Percentiles rank a stretch among this genome's conserved stretches.
Evolutionary conservation across 2,797 vertebrate genomes (phyloP).

Genomic region (Semotilus atromaculatus): DNA sequence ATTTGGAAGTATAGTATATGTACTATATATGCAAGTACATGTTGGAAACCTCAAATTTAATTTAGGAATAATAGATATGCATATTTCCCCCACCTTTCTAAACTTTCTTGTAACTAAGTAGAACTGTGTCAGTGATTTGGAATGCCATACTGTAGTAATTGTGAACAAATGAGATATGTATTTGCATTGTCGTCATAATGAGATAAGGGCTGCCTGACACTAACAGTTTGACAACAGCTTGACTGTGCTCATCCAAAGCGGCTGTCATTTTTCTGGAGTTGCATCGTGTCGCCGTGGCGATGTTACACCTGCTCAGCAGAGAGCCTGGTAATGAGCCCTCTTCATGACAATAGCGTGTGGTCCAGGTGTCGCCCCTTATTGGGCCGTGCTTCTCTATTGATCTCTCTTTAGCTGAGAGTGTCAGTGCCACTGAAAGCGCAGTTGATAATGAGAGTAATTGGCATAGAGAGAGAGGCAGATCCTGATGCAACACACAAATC

Average conservation of each 20-base stretch:
- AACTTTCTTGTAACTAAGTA: constrained; percentile 3
- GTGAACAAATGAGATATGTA: constrained; percentile 34
- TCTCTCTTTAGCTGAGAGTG: constrained; percentile 59
- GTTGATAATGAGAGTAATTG: constrained; percentile 65
- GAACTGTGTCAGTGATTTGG: neutral
- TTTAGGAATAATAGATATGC: neutral
- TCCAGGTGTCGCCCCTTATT: constrained; percentile 59
- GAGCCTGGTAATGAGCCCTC: constrained; percentile 57
- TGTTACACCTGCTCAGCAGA: constrained; percentile 51
- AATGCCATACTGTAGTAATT: constrained; percentile 6
- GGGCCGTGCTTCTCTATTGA: constrained; percentile 60
- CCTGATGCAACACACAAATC: constrained; percentile 37
- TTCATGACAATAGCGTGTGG: constrained; percentile 47
- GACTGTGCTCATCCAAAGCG: constrained; percentile 36
- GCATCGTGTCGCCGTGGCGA: constrained; percentile 42
- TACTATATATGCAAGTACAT: too few relatives aligned
- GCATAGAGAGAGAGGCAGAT: constrained; percentile 30
- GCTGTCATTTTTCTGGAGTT: constrained; percentile 46
- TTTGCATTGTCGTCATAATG: constrained; percentile 38
- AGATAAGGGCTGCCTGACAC: constrained; percentile 23
- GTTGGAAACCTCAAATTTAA: neutral
- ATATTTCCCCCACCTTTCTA: neutral
- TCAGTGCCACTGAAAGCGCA: constrained; percentile 56
- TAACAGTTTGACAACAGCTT: constrained; percentile 42
- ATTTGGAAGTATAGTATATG: neutral